phyloP scores from a whole-genome alignment of 2,797 vertebrate genomes.

The Molossus alvarezi region DNA sequence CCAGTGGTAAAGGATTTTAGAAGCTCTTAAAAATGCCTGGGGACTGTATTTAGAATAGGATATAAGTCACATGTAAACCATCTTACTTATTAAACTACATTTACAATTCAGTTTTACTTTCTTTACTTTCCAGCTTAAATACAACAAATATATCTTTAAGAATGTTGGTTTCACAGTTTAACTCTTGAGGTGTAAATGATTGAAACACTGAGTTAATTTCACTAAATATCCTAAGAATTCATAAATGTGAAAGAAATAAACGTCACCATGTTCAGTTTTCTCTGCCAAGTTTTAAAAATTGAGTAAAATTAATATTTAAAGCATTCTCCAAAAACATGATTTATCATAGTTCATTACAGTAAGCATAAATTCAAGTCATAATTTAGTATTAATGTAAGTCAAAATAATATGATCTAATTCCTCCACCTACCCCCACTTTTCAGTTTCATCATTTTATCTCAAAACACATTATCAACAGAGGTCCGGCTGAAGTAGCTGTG shows the following conservation, averaged over 20 bases:
- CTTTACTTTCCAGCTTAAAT: conserved; percentile 21
- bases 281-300: conserved; percentile 66
- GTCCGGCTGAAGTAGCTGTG: conserved; percentile 52
- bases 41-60: neutral
- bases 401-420: neutral
- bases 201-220: neutral
- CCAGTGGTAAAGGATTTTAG: neutral
- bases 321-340: neutral
- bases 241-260: conserved; percentile 50
- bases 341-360: conserved; percentile 40
- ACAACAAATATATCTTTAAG: neutral
- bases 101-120: conserved; percentile 27
- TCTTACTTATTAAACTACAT: conserved; percentile 14
- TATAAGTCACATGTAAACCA: neutral
- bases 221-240: conserved; percentile 38
- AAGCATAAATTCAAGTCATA: conserved; percentile 7
- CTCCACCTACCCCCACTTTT: neutral
- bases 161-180: conserved; percentile 35
- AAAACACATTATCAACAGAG: conserved; percentile 32
- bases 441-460: conserved; percentile 52
- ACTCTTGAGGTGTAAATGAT: conserved; percentile 22
- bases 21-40: neutral
- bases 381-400: conserved; percentile 24
- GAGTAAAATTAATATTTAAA: conserved; percentile 69
- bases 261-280: conserved; percentile 17